Evolutionary conservation across 2,888 invertebrate species (phyloP).

Genomic region (Dryocosmus kuriphilus): DNA sequence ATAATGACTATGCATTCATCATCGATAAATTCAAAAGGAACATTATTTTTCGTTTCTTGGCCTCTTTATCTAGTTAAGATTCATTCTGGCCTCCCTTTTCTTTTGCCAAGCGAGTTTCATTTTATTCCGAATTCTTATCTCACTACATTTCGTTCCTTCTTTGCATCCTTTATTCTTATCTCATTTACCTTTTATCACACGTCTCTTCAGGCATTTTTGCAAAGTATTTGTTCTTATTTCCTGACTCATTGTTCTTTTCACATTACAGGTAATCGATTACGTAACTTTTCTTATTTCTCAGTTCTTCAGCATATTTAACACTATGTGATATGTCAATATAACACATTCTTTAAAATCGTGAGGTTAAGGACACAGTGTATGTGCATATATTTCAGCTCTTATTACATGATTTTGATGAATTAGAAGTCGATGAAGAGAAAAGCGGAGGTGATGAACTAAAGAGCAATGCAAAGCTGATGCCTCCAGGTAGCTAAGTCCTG

Average conservation of each 20-base stretch:
- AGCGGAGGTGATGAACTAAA: no score
- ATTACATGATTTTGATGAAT: no score
- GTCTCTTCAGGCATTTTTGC: neutral
- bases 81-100: neutral
- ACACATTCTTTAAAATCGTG: no score
- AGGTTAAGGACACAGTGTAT: no score
- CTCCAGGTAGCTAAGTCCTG: no score
- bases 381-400: no score
- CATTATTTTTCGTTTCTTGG: neutral
- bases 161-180: conserved; percentile 1
- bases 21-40: neutral
- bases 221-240: neutral
- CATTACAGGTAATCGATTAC: no score
- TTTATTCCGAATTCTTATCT: conserved; percentile 6
- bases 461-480: no score
- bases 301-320: no score
- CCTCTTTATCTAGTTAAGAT: neutral
- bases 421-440: no score
- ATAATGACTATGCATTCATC: neutral
- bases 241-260: conserved; percentile 2
- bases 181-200: conserved; percentile 3
- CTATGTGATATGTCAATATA: no score
- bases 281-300: no score
- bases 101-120: neutral
- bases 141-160: neutral